These are phyloP conservation scores for Tyrannus savana DNA, from an alignment of 2,113 vertebrate species.

Conservation along the genomic window DNA sequence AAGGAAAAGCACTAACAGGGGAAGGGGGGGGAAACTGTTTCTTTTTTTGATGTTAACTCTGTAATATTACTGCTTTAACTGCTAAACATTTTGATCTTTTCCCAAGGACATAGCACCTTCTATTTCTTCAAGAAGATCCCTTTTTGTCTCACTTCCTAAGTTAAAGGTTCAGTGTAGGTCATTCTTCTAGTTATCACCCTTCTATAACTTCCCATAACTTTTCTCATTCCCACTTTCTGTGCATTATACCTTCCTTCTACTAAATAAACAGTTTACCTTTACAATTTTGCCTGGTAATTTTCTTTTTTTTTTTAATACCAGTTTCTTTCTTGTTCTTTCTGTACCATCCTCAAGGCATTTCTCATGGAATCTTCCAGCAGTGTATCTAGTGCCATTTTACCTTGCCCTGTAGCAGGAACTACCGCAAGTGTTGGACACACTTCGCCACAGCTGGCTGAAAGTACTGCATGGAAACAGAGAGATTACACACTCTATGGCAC, in stretches of 20 bases:
- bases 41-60: not conserved
- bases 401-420: not conserved
- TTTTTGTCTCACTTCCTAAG: not conserved
- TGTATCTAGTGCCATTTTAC: not conserved
- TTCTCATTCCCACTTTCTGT: not conserved
- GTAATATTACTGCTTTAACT: not conserved
- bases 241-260: not conserved
- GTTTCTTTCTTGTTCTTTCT: not conserved
- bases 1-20: not conserved
- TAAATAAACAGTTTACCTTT: not conserved
- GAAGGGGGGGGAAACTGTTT: not conserved
- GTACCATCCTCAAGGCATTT: not conserved
- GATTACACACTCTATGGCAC: not conserved
- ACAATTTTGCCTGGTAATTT: not conserved
- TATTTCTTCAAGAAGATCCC: not conserved
- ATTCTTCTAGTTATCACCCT: not conserved
- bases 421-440: not conserved
- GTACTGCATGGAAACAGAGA: not conserved
- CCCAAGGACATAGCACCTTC: not conserved
- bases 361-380: not conserved
- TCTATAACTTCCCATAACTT: not conserved
- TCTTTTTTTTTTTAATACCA: not conserved
- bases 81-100: not conserved
- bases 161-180: not conserved
- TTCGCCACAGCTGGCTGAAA: not conserved